Conservation (phyloP, 2,888 invertebrate species). For the Drosophila picticornis region DNA sequence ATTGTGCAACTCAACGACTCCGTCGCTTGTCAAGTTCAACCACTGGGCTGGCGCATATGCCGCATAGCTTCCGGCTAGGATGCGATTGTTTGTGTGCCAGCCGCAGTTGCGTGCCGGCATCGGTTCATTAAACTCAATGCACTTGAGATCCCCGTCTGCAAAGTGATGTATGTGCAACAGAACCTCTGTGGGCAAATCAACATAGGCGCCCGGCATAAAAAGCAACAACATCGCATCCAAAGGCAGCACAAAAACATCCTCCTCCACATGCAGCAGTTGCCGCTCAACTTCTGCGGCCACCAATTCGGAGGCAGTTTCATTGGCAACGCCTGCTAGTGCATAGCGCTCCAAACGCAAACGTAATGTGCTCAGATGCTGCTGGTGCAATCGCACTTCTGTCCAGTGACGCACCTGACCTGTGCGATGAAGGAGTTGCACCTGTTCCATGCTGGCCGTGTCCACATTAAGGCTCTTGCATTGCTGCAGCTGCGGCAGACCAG, state of each 20-base stretch:
- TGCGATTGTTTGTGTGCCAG: slow-evolving; percentile 73
- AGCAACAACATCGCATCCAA: slow-evolving; percentile 76
- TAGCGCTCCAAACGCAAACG: slow-evolving; percentile 59
- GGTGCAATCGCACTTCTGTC: slow-evolving; percentile 18
- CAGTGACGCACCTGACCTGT: slow-evolving; percentile 42
- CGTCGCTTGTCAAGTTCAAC: slow-evolving; percentile 35
- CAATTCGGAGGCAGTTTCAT: background rate
- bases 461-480: slow-evolving; percentile 54
- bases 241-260: slow-evolving; percentile 61
- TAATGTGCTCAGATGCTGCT: slow-evolving; percentile 47
- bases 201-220: slow-evolving; percentile 68
- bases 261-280: slow-evolving; percentile 9
- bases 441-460: slow-evolving; percentile 49
- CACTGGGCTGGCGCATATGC: slow-evolving; percentile 48
- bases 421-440: slow-evolving; percentile 53
- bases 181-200: slow-evolving; percentile 79
- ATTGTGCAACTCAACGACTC: background rate
- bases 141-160: slow-evolving; percentile 32
- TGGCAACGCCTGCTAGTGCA: slow-evolving; percentile 8
- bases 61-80: slow-evolving; percentile 58
- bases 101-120: slow-evolving; percentile 79
- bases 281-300: slow-evolving; percentile 11
- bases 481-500: slow-evolving; percentile 76
- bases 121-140: slow-evolving; percentile 70
- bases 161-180: slow-evolving; percentile 49